Conservation (phyloP, 2,797 vertebrate genomes). For the Pteronotus mesoamericanus region DNA sequence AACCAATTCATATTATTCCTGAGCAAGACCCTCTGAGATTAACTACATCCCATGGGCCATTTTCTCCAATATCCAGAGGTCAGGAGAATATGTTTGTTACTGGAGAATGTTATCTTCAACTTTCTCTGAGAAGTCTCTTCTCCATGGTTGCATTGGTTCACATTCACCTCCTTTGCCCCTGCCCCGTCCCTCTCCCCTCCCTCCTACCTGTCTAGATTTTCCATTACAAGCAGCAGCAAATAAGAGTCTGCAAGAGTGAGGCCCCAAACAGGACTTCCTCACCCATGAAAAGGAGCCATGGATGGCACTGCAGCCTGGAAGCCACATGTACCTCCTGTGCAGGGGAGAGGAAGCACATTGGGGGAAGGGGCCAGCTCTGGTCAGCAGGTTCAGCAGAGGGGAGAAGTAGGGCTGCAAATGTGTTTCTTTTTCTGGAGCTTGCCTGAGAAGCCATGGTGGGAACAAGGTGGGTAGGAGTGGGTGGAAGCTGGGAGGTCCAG, state of each 20-base stretch:
- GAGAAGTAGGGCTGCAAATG: background rate
- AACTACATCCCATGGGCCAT: background rate
- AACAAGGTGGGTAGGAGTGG: background rate
- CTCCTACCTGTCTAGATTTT: background rate
- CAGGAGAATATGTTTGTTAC: accelerated
- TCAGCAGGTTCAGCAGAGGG: background rate
- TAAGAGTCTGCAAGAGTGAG: background rate
- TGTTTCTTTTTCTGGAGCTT: background rate
- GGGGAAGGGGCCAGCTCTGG: background rate
- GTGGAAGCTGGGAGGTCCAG: background rate
- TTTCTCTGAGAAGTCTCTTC: background rate
- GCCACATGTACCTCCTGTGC: background rate
- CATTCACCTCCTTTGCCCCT: background rate
- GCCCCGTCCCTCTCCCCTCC: too few species aligned
- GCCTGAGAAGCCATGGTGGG: background rate
- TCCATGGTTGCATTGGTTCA: background rate
- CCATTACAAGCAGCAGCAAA: background rate
- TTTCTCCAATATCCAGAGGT: background rate
- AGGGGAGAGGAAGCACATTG: background rate
- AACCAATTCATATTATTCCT: background rate
- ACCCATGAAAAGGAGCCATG: accelerated
- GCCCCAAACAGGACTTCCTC: too few species aligned
- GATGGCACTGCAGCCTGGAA: background rate
- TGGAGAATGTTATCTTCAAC: background rate
- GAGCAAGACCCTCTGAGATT: background rate